Evolutionary conservation across 2,797 vertebrate genomes (phyloP).

Genomic region (Smutsia temminckii): DNA sequence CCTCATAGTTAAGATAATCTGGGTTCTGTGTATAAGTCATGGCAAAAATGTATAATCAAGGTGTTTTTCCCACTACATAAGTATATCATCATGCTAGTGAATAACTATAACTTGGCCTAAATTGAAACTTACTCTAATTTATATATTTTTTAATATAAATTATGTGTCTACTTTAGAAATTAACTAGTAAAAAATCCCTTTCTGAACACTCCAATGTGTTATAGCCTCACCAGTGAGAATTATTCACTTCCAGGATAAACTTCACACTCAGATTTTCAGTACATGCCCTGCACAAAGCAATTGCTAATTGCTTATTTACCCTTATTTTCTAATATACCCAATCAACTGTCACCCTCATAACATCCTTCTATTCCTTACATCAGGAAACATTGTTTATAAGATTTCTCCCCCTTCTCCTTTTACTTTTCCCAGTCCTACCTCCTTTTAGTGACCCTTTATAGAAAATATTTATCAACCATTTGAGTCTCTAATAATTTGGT

Average conservation of each 20-base stretch:
- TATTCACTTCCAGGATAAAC: background rate
- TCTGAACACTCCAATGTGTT: background rate
- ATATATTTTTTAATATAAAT: background rate
- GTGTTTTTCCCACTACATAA: background rate
- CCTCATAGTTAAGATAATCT: background rate
- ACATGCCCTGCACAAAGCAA: rapidly evolving
- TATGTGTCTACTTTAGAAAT: background rate
- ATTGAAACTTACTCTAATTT: background rate
- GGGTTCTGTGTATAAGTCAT: background rate
- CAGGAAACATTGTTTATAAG: background rate
- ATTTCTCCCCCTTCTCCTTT: background rate
- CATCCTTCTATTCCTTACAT: background rate
- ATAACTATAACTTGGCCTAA: background rate
- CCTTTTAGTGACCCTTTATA: background rate
- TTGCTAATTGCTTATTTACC: background rate
- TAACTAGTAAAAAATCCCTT: background rate
- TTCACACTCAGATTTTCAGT: background rate
- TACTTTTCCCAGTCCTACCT: background rate
- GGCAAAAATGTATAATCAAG: background rate
- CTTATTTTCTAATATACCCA: background rate
- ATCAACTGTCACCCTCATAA: background rate
- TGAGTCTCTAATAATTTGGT: background rate
- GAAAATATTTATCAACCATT: background rate
- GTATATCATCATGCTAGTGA: background rate
- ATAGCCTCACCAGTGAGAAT: background rate